These are phyloP conservation scores for Dreissena polymorpha DNA, from an alignment of 1,140 invertebrate species.

Conservation along the genomic window DNA sequence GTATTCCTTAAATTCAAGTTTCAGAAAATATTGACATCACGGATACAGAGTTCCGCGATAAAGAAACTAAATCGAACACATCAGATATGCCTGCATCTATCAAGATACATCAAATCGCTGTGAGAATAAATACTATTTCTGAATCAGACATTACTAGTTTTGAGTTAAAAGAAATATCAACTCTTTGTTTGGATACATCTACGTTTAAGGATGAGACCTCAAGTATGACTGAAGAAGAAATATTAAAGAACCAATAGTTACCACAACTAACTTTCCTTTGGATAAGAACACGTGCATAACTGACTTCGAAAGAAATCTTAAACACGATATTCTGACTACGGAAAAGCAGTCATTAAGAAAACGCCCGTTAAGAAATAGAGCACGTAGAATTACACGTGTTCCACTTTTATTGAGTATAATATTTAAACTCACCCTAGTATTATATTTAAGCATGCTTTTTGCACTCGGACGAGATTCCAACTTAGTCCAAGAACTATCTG, in stretches of 20 bases:
- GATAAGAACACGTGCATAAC: too few species aligned
- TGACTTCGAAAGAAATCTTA: neutral
- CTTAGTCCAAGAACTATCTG: neutral
- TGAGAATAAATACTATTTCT: too few species aligned
- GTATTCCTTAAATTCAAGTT: neutral
- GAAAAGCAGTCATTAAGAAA: neutral
- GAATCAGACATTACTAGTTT: too few species aligned
- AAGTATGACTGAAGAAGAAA: too few species aligned
- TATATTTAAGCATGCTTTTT: neutral
- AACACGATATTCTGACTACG: neutral
- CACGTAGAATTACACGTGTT: neutral
- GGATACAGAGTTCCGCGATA: neutral
- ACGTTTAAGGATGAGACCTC: too few species aligned
- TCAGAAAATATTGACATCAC: neutral
- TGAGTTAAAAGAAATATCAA: too few species aligned
- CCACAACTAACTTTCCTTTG: too few species aligned
- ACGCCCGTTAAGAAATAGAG: neutral
- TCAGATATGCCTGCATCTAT: too few species aligned
- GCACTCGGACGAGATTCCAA: neutral
- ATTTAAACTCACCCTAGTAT: conserved; percentile 9
- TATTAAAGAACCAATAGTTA: too few species aligned
- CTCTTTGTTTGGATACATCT: too few species aligned
- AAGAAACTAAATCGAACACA: too few species aligned
- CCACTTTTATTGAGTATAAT: conserved; percentile 3
- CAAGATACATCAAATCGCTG: too few species aligned